Evolutionary conservation across 1,140 invertebrate species (phyloP).

Genomic region (Antheraea mylitta): DNA sequence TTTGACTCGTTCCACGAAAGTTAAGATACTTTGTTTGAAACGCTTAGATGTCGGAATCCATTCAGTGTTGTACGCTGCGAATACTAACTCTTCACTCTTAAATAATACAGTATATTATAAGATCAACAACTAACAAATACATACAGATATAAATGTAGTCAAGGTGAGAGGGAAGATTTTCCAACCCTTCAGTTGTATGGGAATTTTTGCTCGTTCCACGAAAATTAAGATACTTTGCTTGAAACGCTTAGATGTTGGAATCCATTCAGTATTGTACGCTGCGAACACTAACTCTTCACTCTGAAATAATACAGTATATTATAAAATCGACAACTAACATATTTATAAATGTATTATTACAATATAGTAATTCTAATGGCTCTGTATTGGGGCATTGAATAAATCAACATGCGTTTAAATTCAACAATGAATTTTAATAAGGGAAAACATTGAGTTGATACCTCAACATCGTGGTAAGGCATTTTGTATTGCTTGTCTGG

Average conservation of each 20-base stretch:
- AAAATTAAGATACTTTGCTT: constrained; percentile 56
- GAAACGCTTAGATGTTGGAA: constrained; percentile 44
- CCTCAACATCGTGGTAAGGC: too few species aligned
- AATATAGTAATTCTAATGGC: too few species aligned
- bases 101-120: constrained; percentile 26
- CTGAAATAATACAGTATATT: constrained; percentile 37
- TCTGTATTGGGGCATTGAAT: too few species aligned
- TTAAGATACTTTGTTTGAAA: constrained; percentile 51
- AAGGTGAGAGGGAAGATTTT: constrained; percentile 57
- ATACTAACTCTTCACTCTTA: constrained; percentile 52
- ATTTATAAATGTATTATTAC: not conserved
- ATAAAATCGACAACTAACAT: not conserved
- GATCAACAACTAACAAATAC: not conserved
- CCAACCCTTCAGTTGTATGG: constrained; percentile 47
- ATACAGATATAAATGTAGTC: constrained; percentile 51
- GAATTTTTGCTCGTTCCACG: constrained; percentile 44
- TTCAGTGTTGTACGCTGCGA: constrained; percentile 50
- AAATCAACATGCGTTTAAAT: too few species aligned
- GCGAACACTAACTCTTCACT: constrained; percentile 48
- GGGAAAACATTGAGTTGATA: too few species aligned
- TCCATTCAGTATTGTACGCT: constrained; percentile 57
- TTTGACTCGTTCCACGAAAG: constrained; percentile 54
- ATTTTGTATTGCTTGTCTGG: too few species aligned
- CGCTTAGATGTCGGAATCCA: constrained; percentile 51
- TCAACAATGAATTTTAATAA: too few species aligned